Evolutionary conservation across 2,797 vertebrate species (phyloP), one percentile per base, ranked within the genome.

Genomic region (Peromyscus eremicus): DNA sequence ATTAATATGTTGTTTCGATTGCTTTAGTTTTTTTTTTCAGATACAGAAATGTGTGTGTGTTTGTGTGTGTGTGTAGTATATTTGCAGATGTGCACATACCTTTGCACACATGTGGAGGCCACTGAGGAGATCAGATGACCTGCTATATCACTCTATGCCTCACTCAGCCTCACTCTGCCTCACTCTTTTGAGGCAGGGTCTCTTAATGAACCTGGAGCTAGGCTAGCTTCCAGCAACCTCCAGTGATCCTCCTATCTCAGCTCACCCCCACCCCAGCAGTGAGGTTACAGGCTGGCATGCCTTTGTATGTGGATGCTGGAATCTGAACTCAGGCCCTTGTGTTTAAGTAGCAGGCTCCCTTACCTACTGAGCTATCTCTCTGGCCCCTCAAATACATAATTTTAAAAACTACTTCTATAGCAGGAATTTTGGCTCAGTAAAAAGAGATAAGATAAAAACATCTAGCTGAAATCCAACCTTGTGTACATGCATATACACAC

Each of bases 1-100:
- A 88, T 82, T 96, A 83, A 83, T 73, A 91, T 77, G 62, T 79
- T 32, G 29, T 82, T 96, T 96, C 73, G 92, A 93, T 73, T 96
- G 93, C 91, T 80, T 94, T 66, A 83, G 21, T 87, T 79, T 87
- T 94, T 55, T 55, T 55, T 93, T 96, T 86, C 90, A 95, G 91
- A 60, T 80, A 71, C 8, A 73, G 60, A 79, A 89, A 8, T 71
- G 7, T 71, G 16, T 70, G 34, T 37, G 37, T 71, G 70, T n/a
- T n/a, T n/a, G n/a, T 40, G 23, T 37, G 37, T 73, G 10, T 75
- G 71, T 43, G 73, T 25, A 17, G 40, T 68, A 13, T 75, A 73
- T 43, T 21, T 73, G 4, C 37, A 25, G 71, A 27, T 23, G 68
- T 34, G 19, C 71, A 68, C 27, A 49, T 37, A 52, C 34, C 62